A percentile compares a stretch with the other conserved stretches of the same genome.
Conservation (phyloP, 2,888 invertebrate species). For the Acrobeloides nanus region DNA sequence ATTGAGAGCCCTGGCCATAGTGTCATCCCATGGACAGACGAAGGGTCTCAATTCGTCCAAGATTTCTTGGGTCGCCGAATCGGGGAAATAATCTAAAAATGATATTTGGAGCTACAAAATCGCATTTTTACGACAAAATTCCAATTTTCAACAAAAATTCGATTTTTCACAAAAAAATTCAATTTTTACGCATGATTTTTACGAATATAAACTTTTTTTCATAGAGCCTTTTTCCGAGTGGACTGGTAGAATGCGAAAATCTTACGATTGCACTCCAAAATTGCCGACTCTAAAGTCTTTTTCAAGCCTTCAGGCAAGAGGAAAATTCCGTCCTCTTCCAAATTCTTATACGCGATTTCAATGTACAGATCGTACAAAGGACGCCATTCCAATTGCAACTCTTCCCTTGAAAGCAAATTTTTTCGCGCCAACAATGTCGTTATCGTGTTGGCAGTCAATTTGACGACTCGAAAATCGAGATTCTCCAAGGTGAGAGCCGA, state of each 20-base stretch:
- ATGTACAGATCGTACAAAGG: constrained; percentile 68
- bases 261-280: too few species aligned
- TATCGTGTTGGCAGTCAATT: constrained; percentile 67
- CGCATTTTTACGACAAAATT: too few species aligned
- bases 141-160: too few species aligned
- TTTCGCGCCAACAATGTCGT: constrained; percentile 63
- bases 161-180: too few species aligned
- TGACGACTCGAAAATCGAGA: constrained; percentile 69
- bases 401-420: constrained; percentile 69
- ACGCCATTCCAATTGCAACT: constrained; percentile 75
- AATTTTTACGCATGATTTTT: too few species aligned
- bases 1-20: constrained; percentile 58
- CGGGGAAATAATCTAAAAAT: constrained; percentile 71
- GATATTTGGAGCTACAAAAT: too few species aligned
- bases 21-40: constrained; percentile 67
- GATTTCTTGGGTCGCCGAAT: constrained; percentile 74
- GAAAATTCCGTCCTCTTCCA: constrained; percentile 46
- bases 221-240: too few species aligned
- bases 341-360: constrained; percentile 40
- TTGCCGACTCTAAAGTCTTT: constrained; percentile 53
- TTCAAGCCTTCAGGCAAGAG: constrained; percentile 55
- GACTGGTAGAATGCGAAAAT: too few species aligned
- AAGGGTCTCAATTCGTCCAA: constrained; percentile 72
- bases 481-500: constrained; percentile 71
- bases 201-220: too few species aligned